These are phyloP conservation scores for Sorex araneus DNA, from an alignment of 2,113 vertebrate species.

Conservation along the genomic window DNA sequence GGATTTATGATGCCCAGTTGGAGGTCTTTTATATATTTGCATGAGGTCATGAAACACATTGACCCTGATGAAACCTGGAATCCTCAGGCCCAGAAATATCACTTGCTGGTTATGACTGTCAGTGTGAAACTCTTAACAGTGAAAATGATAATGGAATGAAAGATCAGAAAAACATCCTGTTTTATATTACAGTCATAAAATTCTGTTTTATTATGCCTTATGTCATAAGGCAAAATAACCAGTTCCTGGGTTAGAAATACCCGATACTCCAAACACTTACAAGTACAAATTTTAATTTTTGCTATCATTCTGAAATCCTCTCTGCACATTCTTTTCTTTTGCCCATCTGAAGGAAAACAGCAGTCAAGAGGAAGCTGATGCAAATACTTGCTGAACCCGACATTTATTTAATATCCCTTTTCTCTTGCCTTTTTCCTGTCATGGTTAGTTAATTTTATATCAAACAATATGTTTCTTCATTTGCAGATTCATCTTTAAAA, in stretches of 20 bases:
- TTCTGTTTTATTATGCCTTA: too few species aligned
- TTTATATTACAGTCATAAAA: conserved; percentile 9
- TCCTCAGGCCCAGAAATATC: conserved; percentile 21
- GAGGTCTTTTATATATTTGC: background rate
- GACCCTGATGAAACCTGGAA: conserved; percentile 1
- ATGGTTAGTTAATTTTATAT: background rate
- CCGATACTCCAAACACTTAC: background rate
- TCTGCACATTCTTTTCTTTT: too few species aligned
- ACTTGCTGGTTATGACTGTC: conserved; percentile 17
- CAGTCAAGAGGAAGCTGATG: background rate
- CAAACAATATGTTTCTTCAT: background rate
- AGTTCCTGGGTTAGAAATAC: background rate
- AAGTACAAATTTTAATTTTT: conserved; percentile 14
- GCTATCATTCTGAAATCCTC: conserved; percentile 16
- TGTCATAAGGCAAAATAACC: background rate
- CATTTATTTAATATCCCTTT: conserved; percentile 37
- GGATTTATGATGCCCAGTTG: background rate
- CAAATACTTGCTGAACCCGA: background rate
- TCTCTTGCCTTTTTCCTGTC: background rate
- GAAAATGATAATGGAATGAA: conserved; percentile 38
- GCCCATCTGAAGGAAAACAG: background rate
- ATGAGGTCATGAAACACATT: background rate
- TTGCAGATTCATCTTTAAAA: conserved; percentile 2
- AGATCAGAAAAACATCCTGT: conserved; percentile 28
- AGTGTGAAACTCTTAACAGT: conserved; percentile 55